Conservation (phyloP, 2,888 invertebrate genomes). For the Drosophila flavopinicola region DNA sequence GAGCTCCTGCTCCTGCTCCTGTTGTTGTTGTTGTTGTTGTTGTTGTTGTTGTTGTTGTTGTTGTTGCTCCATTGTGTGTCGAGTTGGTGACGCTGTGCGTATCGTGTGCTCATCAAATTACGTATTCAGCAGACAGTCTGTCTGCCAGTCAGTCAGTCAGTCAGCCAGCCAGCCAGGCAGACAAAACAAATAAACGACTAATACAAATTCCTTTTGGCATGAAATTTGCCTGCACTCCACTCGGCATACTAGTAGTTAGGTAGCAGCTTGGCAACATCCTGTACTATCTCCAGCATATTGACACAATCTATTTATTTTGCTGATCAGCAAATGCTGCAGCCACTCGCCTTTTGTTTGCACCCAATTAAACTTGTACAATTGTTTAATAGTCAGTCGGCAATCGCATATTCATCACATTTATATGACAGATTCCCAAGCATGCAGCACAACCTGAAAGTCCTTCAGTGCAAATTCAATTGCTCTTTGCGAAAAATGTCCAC, state of each 20-base stretch:
- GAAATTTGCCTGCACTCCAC: conserved; percentile 39
- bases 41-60: conserved; percentile 12
- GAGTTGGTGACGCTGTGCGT: conserved; percentile 35
- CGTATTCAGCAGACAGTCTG: conserved; percentile 64
- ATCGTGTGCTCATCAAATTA: conserved; percentile 71
- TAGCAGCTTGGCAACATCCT: conserved; percentile 16
- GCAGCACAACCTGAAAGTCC: background rate
- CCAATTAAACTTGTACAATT: conserved; percentile 39
- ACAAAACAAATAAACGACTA: conserved; percentile 38
- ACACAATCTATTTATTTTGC: conserved; percentile 35
- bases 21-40: conserved; percentile 8
- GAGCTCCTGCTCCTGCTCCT: too few species aligned
- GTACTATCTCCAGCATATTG: conserved; percentile 15
- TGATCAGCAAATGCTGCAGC: conserved; percentile 19
- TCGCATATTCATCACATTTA: background rate
- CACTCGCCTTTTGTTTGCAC: conserved; percentile 21
- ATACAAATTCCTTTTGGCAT: conserved; percentile 52
- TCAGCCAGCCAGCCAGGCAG: conserved; percentile 22
- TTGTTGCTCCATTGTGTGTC: conserved; percentile 44
- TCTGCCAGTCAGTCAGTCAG: conserved; percentile 24
- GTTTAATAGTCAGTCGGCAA: conserved; percentile 13
- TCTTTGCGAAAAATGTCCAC: conserved; percentile 60
- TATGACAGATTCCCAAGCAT: background rate
- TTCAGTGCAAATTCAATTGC: conserved; percentile 55
- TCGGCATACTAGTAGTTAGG: conserved; percentile 4